Base-by-base conservation (phyloP, 1,140 invertebrate species). In the Venturia canescens region DNA sequence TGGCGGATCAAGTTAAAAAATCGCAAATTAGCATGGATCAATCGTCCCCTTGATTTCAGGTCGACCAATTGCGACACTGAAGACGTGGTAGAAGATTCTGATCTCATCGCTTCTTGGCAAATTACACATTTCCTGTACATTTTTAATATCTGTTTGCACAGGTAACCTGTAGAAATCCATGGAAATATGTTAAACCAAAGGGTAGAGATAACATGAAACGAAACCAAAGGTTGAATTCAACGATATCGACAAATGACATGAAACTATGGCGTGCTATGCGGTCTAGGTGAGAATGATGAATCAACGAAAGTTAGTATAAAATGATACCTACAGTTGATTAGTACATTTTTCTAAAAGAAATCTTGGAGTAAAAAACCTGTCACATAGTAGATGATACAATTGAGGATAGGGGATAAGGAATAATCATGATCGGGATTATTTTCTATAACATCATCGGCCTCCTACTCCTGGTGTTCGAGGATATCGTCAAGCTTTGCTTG, bases 21-120 rank as follows among this genome's bases (percentile, higher is more conserved):
- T 9, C 5, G 5, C 16, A 6, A 4, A n/a, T 57, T 57, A 57
- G 11, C 53, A n/a, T 57, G 53, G n/a, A 57, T 57, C 53, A 57
- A 18, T 9, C 53, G 11, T 57, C 53, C 53, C n/a, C 53, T 57
- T 4, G 53, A 57, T 57, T n/a, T n/a, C n/a, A n/a, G n/a, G n/a
- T n/a, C n/a, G n/a, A n/a, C n/a, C n/a, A n/a, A n/a, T n/a, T n/a
- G 53, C 57, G 57, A 63, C 21, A 63, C 57, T 63, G 57, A 63
- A 63, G n/a, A 26, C 13, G n/a, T 63, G n/a, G 18, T 5, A 21
- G 57, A 11, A 18, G 57, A 63, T 4, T 23, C 3, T n/a, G 57
- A 63, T 63, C 3, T 63, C 23, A 23, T n/a, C 1, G 57, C 57
- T 21, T 4, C 2, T 26, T 23, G 57, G 11, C 57, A 63, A 63